phyloP scores from a whole-genome alignment of 53 echinoderm and acorn worm genomes.

The Holothuria scabra region DNA sequence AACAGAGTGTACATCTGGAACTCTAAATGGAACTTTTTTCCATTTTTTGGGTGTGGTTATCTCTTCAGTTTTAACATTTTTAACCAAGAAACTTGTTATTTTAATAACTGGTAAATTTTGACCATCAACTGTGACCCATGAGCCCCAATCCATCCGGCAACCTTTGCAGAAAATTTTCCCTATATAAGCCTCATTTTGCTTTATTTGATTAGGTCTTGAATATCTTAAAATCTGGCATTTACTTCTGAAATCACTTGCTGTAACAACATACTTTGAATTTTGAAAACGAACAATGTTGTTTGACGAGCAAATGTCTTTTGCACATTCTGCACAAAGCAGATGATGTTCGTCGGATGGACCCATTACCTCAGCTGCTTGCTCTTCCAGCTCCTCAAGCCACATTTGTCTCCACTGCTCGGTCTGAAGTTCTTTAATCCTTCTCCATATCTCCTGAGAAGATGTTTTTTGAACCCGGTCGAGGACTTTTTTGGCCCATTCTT shows the following conservation, averaged over 20 bases:
- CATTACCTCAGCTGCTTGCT: neutral
- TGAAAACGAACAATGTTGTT: constrained; percentile 49
- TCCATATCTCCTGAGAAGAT: constrained; percentile 22
- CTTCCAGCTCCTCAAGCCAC: neutral
- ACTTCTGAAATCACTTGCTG: constrained; percentile 19
- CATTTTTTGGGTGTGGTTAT: constrained; percentile 33
- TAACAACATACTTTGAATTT: constrained; percentile 49
- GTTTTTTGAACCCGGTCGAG: constrained; percentile 16
- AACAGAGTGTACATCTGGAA: neutral
- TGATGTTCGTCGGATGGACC: constrained; percentile 3
- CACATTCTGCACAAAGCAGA: constrained; percentile 55
- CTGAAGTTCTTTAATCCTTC: constrained; percentile 20
- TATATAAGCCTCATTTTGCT: constrained; percentile 34
- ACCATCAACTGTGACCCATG: constrained; percentile 29
- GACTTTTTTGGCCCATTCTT: constrained; percentile 50
- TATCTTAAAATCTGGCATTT: constrained; percentile 35
- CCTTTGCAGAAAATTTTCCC: constrained; percentile 61
- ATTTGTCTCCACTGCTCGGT: neutral
- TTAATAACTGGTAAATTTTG: constrained; percentile 45
- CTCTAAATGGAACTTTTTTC: constrained; percentile 44
- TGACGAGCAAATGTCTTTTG: constrained; percentile 44
- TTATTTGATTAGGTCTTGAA: constrained; percentile 51
- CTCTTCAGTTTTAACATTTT: constrained; percentile 24
- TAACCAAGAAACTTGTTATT: constrained; percentile 24
- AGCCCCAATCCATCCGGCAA: constrained; percentile 64